These are phyloP conservation scores for Drosophila nebulosa DNA, from an alignment of 1,140 invertebrate species.

Conservation along the genomic window DNA sequence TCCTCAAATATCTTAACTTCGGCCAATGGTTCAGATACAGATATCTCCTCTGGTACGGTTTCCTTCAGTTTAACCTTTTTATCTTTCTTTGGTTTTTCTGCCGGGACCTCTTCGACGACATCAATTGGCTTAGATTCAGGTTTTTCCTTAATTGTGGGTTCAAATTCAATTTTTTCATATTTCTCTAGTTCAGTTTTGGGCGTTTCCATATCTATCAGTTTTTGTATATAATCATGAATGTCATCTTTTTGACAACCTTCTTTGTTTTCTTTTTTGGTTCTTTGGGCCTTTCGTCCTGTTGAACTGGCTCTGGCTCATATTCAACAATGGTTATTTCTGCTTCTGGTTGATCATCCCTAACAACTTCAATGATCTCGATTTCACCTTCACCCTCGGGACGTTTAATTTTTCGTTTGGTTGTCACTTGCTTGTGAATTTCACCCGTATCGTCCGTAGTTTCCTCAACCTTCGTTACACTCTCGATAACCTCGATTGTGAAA, in stretches of 20 bases:
- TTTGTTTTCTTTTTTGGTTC: constrained; percentile 63
- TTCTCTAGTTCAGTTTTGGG: constrained; percentile 75
- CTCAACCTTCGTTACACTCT: constrained; percentile 65
- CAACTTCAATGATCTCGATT: constrained; percentile 79
- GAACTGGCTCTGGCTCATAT: constrained; percentile 50
- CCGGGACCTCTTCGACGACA: constrained; percentile 31
- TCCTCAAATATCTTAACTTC: constrained; percentile 58
- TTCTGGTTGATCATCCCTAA: constrained; percentile 78
- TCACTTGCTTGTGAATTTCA: constrained; percentile 75
- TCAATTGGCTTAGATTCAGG: constrained; percentile 34
- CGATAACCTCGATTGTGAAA: constrained; percentile 52
- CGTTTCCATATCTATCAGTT: constrained; percentile 71
- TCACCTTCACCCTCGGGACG: constrained; percentile 73
- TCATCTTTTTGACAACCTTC: constrained; percentile 70
- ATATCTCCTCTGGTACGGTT: constrained; percentile 5
- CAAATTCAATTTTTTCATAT: constrained; percentile 75
- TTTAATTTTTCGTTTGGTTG: constrained; percentile 80
- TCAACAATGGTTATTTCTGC: constrained; percentile 76
- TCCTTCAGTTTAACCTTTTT: constrained; percentile 47
- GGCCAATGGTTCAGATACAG: constrained; percentile 22
- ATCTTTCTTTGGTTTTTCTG: constrained; percentile 46
- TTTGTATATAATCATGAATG: constrained; percentile 74
- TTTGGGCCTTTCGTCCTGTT: constrained; percentile 53
- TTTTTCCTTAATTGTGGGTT: constrained; percentile 57
- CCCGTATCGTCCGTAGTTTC: constrained; percentile 64